Evolutionary conservation across 2,113 vertebrate species (phyloP).

Genomic region (Climacteris rufus): DNA sequence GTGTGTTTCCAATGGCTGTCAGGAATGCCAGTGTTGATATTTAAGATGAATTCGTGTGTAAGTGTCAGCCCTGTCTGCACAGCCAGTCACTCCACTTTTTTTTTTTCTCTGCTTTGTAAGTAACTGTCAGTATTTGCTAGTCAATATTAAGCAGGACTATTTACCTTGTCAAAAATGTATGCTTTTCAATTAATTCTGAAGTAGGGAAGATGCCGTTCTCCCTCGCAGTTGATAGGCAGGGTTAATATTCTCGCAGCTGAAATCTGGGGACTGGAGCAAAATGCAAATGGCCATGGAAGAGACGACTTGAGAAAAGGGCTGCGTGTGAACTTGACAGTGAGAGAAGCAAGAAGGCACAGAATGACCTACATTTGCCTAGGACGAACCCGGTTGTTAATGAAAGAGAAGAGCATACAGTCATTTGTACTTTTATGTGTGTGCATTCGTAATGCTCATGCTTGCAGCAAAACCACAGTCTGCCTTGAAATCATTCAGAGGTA

Average conservation of each 20-base stretch:
- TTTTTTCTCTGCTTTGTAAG: not conserved
- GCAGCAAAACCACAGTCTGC: not conserved
- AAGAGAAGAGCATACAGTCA: not conserved
- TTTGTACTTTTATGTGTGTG: not conserved
- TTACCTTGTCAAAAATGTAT: slow-evolving; percentile 22
- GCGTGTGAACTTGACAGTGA: not conserved
- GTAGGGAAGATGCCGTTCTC: not conserved
- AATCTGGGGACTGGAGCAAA: not conserved
- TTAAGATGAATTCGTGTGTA: not conserved
- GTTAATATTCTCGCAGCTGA: not conserved
- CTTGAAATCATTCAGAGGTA: not conserved
- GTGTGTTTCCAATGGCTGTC: not conserved
- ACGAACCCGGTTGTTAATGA: not conserved
- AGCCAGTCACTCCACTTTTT: not conserved
- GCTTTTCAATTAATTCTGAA: not conserved
- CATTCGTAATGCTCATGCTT: not conserved
- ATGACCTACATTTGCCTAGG: slow-evolving; percentile 27
- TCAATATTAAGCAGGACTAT: not conserved
- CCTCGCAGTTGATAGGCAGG: not conserved
- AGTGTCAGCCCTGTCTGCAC: not conserved
- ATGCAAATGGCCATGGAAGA: slow-evolving; percentile 9
- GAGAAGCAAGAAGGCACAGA: not conserved
- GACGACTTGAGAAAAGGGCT: not conserved
- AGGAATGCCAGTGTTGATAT: not conserved
- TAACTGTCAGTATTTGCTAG: not conserved